Conservation (phyloP, 2,797 vertebrate genomes). For the Dallia pectoralis region DNA sequence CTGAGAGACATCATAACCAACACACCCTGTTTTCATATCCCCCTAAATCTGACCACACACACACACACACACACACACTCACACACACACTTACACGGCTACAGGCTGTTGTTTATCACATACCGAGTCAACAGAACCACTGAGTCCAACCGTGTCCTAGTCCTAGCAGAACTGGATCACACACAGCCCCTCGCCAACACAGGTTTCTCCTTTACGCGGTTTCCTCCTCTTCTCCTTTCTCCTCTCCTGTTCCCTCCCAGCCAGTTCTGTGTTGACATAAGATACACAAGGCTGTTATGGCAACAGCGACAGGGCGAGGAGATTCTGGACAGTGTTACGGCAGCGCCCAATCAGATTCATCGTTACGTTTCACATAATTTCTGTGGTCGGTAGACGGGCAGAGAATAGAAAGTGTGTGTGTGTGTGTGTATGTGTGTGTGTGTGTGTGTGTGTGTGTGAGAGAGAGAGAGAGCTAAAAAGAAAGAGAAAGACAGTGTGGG, state of each 20-base stretch:
- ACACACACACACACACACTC: too few species aligned
- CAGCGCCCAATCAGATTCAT: conserved; percentile 2
- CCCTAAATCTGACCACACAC: too few species aligned
- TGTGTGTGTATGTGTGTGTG: background rate
- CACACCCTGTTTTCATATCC: too few species aligned
- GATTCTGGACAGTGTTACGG: conserved; percentile 28
- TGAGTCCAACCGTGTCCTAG: background rate
- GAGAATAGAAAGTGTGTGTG: background rate
- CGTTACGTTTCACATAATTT: conserved; percentile 3
- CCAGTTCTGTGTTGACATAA: conserved; percentile 53
- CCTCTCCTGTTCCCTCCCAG: conserved; percentile 3
- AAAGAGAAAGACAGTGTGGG: background rate
- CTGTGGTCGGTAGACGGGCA: background rate
- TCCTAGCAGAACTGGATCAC: background rate
- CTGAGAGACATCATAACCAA: too few species aligned
- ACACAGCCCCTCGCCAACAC: background rate
- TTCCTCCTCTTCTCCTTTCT: background rate
- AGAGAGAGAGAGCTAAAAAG: background rate
- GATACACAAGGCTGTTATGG: conserved; percentile 60
- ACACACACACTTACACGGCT: too few species aligned
- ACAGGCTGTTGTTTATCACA: too few species aligned
- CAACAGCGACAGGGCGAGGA: conserved; percentile 38
- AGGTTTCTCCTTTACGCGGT: background rate
- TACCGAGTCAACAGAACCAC: background rate
- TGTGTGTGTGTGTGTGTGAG: background rate